Evolutionary conservation across 2,888 invertebrate species (phyloP), one percentile per base, ranked within the genome.

Genomic region (Monoplex corrugatus): DNA sequence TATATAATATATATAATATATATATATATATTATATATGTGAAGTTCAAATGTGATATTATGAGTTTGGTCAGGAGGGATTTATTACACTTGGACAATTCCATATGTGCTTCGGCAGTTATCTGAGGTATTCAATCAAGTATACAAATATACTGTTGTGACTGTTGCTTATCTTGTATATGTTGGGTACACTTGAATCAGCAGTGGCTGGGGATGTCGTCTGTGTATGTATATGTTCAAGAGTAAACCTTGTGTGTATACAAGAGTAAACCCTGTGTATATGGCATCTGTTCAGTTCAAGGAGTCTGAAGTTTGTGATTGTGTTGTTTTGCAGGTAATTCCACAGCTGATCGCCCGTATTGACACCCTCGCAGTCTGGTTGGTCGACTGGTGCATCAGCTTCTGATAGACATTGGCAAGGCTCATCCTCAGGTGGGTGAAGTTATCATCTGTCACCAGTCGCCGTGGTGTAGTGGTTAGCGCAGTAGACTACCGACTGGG

Each of bases 341-440:
- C 99, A 0, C 99, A 99, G 96, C 96, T 99, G 50, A 99, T 99
- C 92, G 99, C 99, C 0, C 97, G 99, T 87, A 99, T 99, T 91
- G 99, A 99, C 95, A 99, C 99, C 98, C 98, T 0, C 97, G 98
- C 63, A 97, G 98, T 87, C 96, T 98, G 88, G 99, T 99, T 0
- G 98, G 98, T 0, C 97, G 98, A 91, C 96, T 99, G 80, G 99
- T 99, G 90, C 98, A 99, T 95, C 98, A 98, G 94, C 96, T 99
- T 38, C 96, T 99, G 35, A 98, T 98, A 90, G 99, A 99, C 94
- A 99, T 99, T 91, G 99, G 99, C 10, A 99, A 99, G 96, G 98
- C 98, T 45, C 99, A 99, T 96, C 99, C 99, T 0, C 98, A 99
- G 95, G 96, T 96, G 35, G 0, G 83, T 50, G 44, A 3, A n/a